Evolutionary conservation across 2,113 vertebrate genomes (phyloP).

Genomic region (Callipepla californica): DNA sequence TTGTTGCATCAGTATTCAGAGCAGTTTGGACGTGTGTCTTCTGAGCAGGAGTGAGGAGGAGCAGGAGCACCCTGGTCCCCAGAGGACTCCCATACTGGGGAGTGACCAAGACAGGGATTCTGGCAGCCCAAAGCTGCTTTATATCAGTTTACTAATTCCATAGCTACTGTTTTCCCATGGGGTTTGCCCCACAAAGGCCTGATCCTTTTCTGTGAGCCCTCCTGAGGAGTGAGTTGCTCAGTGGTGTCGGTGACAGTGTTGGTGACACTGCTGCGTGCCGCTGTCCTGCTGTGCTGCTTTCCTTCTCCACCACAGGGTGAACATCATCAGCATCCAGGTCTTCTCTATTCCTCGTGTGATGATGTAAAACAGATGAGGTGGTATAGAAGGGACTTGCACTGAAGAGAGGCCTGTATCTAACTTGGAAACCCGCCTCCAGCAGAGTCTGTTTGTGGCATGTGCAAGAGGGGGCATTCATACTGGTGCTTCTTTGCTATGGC

Average conservation of each 20-base stretch:
- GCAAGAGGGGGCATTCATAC: neutral
- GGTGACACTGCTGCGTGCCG: accelerated
- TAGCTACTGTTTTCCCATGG: neutral
- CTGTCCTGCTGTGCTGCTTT: neutral
- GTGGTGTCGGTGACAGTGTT: neutral
- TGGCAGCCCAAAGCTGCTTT: neutral
- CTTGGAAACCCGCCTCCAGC: neutral
- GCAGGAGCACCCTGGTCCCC: too few species aligned
- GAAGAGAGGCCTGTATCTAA: neutral
- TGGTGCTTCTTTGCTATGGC: neutral
- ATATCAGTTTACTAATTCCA: neutral
- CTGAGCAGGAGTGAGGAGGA: neutral
- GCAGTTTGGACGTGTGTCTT: neutral
- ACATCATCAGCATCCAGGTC: neutral
- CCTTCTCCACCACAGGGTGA: neutral
- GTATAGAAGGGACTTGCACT: accelerated
- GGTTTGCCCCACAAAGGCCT: neutral
- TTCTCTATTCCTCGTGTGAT: neutral
- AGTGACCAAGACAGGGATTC: neutral
- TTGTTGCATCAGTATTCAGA: constrained; percentile 38
- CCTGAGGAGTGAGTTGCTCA: too few species aligned
- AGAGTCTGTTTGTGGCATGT: neutral
- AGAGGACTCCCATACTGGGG: too few species aligned
- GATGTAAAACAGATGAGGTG: neutral
- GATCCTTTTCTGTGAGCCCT: neutral